A percentile compares a stretch with the other conserved stretches of the same genome.
These are phyloP conservation scores for Drosophila macrospina DNA, from an alignment of 2,888 invertebrate genomes.

Conservation along the genomic window DNA sequence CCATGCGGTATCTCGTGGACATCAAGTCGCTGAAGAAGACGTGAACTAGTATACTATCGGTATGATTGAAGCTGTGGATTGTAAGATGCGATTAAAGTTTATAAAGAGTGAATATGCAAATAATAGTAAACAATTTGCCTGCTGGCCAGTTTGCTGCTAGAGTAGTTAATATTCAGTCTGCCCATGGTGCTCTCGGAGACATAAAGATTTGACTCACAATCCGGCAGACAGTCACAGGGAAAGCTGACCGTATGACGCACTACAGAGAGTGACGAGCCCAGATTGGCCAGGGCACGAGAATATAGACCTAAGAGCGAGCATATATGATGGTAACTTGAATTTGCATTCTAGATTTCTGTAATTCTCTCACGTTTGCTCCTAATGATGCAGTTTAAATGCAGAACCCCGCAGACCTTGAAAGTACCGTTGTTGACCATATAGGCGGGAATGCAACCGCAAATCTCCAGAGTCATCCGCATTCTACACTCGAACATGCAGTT, in stretches of 20 bases:
- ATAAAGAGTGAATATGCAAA: neutral
- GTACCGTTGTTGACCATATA: conserved; percentile 86
- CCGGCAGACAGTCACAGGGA: conserved; percentile 87
- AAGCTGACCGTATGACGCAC: conserved; percentile 65
- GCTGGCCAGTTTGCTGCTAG: conserved; percentile 83
- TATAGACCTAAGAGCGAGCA: conserved; percentile 46
- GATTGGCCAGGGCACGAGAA: conserved; percentile 85
- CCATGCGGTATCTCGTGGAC: conserved; percentile 88
- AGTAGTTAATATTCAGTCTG: conserved; percentile 85
- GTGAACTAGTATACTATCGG: conserved; percentile 88
- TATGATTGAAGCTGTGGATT: conserved; percentile 72
- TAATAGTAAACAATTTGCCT: conserved; percentile 46
- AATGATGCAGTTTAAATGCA: conserved; percentile 77
- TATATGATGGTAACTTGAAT: neutral
- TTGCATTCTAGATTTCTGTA: too few relatives aligned
- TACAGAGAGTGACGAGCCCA: conserved; percentile 69
- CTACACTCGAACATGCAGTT: conserved; percentile 89
- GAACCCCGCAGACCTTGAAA: conserved; percentile 71
- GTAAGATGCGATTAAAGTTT: too few relatives aligned
- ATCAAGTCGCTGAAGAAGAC: conserved; percentile 91
- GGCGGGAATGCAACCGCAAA: conserved; percentile 88
- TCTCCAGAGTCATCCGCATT: conserved; percentile 84
- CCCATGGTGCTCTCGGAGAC: conserved; percentile 89
- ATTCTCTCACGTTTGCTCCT: conserved; percentile 73
- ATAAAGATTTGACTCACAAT: conserved; percentile 88